phyloP scores from a whole-genome alignment of 2,888 invertebrate genomes.

The Chaetoderma sp. region DNA sequence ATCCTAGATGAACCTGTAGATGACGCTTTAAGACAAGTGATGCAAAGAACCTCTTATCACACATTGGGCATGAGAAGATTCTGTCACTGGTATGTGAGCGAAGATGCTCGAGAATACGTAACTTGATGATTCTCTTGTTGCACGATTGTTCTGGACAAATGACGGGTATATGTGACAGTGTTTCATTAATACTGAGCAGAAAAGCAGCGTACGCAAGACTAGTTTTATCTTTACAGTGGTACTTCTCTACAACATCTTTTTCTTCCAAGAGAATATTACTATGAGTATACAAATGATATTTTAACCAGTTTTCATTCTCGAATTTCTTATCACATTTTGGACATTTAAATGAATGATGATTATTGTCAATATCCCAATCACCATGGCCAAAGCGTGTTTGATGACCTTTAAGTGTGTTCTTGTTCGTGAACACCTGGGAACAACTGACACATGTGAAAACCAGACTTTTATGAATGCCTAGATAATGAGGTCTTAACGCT shows the following conservation, averaged over 20 bases:
- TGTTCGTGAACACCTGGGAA: slow-evolving; percentile 50
- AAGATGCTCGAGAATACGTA: slow-evolving; percentile 56
- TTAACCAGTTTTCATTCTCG: slow-evolving; percentile 49
- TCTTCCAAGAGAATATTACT: slow-evolving; percentile 53
- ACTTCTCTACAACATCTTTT: slow-evolving; percentile 42
- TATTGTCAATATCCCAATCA: neutral
- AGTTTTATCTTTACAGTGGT: slow-evolving; percentile 47
- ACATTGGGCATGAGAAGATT: slow-evolving; percentile 57
- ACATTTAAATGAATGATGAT: slow-evolving; percentile 39
- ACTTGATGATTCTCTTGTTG: slow-evolving; percentile 46
- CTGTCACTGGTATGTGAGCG: slow-evolving; percentile 54
- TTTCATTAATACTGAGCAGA: slow-evolving; percentile 36
- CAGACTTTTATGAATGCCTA: slow-evolving; percentile 50
- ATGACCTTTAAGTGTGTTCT: slow-evolving; percentile 53
- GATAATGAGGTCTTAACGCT: slow-evolving; percentile 56
- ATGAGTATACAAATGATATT: slow-evolving; percentile 56
- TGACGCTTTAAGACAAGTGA: slow-evolving; percentile 55
- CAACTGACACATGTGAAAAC: slow-evolving; percentile 55
- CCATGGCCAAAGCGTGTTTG: slow-evolving; percentile 12
- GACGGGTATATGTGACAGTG: no score
- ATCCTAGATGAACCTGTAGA: slow-evolving; percentile 53
- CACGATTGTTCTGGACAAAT: slow-evolving; percentile 63
- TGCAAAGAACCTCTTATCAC: slow-evolving; percentile 51
- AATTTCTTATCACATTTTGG: slow-evolving; percentile 56
- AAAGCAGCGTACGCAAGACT: slow-evolving; percentile 43